Base-by-base conservation (phyloP, 2,113 vertebrate genomes). In the Hydrochoerus hydrochaeris region DNA sequence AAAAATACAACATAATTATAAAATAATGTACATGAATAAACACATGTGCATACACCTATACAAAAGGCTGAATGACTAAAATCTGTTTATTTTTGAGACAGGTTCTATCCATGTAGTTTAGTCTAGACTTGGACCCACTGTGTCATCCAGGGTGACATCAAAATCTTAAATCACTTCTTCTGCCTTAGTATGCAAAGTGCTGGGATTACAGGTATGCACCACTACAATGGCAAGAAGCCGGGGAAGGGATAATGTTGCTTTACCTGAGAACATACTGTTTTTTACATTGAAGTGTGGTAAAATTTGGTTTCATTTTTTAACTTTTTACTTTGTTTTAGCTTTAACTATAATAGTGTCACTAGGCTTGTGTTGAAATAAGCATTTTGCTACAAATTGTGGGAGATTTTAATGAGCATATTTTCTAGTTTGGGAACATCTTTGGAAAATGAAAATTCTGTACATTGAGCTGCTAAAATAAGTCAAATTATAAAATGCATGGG, bases 341-440 rank as follows among this genome's bases (percentile, higher is more conserved):
- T 90, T 71, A 89, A 10, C 87, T 92, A 54, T n/a, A 95, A 82
- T 41, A 83, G 0, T 38, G 10, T 41, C 13, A 13, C 4, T 9
- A 46, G 17, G 4, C 19, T 67, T 49, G 38, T 83, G 20, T 63
- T 95, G 85, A 86, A 90, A 73, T 12, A 94, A 77, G 22, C 8
- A 84, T 71, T 52, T 52, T 69, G 4, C 49, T 54, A 69, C 3
- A 90, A 90, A 88, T n/a, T 38, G 0, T 60, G 87, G 26, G 20
- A 22, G 17, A 88, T 7, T 81, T 75, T 94, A 94, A 58, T 49
- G 57, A 73, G n/a, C 38, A 46, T 26, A 46, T 80, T 95, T 96
- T 95, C 49, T 91, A 54, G 63, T 65, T 57, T 94, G 57, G 73
- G 63, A 96, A 97, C 54, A 0, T 60, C 28, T 60, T 44, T 94